phyloP scores from a whole-genome alignment of 1,140 invertebrate species.

The Onthophagus taurus region DNA sequence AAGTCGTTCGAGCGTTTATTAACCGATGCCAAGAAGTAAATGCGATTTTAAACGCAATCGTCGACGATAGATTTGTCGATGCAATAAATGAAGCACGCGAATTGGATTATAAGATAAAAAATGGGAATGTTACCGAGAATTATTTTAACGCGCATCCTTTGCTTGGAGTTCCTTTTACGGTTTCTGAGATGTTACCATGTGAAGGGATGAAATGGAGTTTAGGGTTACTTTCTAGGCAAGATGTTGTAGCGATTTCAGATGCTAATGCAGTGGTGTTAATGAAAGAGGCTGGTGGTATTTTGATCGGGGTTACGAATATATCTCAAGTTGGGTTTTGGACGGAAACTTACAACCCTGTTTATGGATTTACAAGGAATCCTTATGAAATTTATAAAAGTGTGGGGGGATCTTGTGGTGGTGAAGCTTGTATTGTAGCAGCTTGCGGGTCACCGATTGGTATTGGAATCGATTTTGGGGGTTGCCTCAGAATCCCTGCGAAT shows the following conservation, averaged over 20 bases:
- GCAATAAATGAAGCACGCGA: conserved; percentile 66
- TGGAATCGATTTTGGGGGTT: conserved; percentile 90
- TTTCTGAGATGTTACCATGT: conserved; percentile 48
- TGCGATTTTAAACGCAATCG: conserved; percentile 67
- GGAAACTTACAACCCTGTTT: conserved; percentile 84
- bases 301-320: conserved; percentile 68
- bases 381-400: conserved; percentile 73
- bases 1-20: conserved; percentile 65
- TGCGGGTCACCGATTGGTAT: conserved; percentile 79
- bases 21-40: conserved; percentile 74
- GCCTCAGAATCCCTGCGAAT: conserved; percentile 87
- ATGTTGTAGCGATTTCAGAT: conserved; percentile 55
- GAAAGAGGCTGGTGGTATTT: conserved; percentile 73
- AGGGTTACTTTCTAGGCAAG: conserved; percentile 50
- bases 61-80: conserved; percentile 64
- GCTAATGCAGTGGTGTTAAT: conserved; percentile 64
- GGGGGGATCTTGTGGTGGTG: conserved; percentile 81
- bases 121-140: conserved; percentile 42
- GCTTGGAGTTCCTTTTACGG: conserved; percentile 74
- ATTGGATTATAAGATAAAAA: conserved; percentile 57
- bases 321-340: conserved; percentile 82
- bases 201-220: conserved; percentile 56
- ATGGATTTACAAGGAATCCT: conserved; percentile 87
- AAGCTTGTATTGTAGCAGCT: conserved; percentile 60
- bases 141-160: conserved; percentile 57